These are phyloP conservation scores for Drosophila persimilis DNA, from an alignment of 1,140 invertebrate species.

Conservation along the genomic window DNA sequence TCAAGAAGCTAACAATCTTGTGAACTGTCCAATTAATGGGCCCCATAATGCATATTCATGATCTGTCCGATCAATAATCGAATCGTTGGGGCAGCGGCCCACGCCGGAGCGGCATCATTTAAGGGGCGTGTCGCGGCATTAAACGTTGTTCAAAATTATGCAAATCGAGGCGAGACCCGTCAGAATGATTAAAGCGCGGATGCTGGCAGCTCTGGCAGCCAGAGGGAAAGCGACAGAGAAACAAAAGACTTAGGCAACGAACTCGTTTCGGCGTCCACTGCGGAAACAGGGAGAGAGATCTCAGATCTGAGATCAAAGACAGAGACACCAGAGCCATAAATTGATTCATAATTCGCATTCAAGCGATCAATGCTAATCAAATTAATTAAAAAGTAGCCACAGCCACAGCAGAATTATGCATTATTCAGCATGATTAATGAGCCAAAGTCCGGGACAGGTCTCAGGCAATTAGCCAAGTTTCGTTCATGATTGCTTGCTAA, in stretches of 20 bases:
- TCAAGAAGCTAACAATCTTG: conserved; percentile 72
- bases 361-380: conserved; percentile 71
- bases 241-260: conserved; percentile 74
- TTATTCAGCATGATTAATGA: conserved; percentile 58
- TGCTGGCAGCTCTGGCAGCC: not conserved
- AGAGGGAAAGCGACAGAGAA: conserved; percentile 11
- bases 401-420: conserved; percentile 27
- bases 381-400: conserved; percentile 72
- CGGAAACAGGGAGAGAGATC: conserved; percentile 14
- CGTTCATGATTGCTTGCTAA: conserved; percentile 17
- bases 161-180: conserved; percentile 55
- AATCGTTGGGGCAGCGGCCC: conserved; percentile 31
- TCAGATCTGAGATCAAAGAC: not conserved
- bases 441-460: conserved; percentile 22
- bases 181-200: conserved; percentile 44
- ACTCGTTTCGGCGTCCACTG: conserved; percentile 45
- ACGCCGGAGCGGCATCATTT: conserved; percentile 19
- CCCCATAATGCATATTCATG: conserved; percentile 70
- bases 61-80: conserved; percentile 45
- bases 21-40: conserved; percentile 72
- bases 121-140: conserved; percentile 60
- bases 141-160: conserved; percentile 67
- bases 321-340: conserved; percentile 43
- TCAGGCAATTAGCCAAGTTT: conserved; percentile 33
- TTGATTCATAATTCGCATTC: conserved; percentile 74